Conservation (phyloP, 2,113 vertebrate species). For the Paradoxurus hermaphroditus region DNA sequence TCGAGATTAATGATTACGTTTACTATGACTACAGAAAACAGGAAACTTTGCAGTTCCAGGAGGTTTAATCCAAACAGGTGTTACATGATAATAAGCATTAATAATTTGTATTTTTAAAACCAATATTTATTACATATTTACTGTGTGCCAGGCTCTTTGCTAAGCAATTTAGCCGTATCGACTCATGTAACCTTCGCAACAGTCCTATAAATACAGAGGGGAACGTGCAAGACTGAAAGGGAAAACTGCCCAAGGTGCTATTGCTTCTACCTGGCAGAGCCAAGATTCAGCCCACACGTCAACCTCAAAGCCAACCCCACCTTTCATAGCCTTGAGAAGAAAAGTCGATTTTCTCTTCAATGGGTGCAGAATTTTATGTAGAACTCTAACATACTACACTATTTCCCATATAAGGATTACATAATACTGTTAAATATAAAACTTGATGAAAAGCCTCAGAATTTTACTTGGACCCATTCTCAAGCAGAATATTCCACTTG, state of each 20-base stretch:
- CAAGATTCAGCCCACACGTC: not conserved
- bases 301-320: not conserved
- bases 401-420: not conserved
- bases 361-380: not conserved
- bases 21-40: not conserved
- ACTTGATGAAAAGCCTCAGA: not conserved
- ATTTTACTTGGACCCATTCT: not conserved
- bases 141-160: not conserved
- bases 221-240: not conserved
- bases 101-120: not conserved
- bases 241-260: not conserved
- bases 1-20: not conserved
- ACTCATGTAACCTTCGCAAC: not conserved
- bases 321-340: not conserved
- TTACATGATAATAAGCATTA: not conserved
- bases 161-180: not conserved
- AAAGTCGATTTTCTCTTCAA: not conserved
- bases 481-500: not conserved
- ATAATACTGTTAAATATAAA: not conserved
- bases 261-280: not conserved
- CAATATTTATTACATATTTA: not conserved
- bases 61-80: not conserved
- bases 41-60: not conserved
- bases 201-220: not conserved
- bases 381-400: not conserved